Evolutionary conservation across 2,113 vertebrate genomes (phyloP).

Genomic region (Cyprinodon tularosa): DNA sequence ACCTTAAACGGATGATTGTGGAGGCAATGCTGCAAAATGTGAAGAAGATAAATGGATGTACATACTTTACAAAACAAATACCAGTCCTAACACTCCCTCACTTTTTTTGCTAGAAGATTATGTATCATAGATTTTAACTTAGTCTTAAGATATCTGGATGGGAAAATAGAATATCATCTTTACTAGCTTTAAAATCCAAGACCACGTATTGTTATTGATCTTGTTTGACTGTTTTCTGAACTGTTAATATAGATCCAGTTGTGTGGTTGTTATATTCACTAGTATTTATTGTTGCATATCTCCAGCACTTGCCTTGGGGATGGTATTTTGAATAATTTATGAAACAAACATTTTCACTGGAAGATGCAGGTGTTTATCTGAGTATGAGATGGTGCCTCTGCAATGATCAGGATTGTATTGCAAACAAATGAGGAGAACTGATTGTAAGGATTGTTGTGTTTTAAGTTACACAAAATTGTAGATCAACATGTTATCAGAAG

Average conservation of each 20-base stretch:
- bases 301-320: constrained; percentile 27
- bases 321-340: constrained; percentile 72
- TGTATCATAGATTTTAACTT: not conserved
- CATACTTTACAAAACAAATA: not conserved
- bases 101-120: not conserved
- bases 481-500: not conserved
- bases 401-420: constrained; percentile 61
- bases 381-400: constrained; percentile 34
- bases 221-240: not conserved
- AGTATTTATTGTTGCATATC: constrained; percentile 30
- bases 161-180: not conserved
- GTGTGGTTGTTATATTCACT: not conserved
- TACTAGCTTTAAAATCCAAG: not conserved
- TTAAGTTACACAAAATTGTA: not conserved
- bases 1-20: not conserved
- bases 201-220: not conserved
- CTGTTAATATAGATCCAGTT: not conserved
- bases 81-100: not conserved
- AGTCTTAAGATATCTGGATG: not conserved
- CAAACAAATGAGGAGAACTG: constrained; percentile 27
- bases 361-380: constrained; percentile 63
- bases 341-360: constrained; percentile 67
- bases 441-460: not conserved
- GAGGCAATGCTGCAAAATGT: not conserved
- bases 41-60: not conserved